These are phyloP conservation scores for Epistrophella euchroma DNA, from an alignment of 2,888 invertebrate species.

Conservation along the genomic window DNA sequence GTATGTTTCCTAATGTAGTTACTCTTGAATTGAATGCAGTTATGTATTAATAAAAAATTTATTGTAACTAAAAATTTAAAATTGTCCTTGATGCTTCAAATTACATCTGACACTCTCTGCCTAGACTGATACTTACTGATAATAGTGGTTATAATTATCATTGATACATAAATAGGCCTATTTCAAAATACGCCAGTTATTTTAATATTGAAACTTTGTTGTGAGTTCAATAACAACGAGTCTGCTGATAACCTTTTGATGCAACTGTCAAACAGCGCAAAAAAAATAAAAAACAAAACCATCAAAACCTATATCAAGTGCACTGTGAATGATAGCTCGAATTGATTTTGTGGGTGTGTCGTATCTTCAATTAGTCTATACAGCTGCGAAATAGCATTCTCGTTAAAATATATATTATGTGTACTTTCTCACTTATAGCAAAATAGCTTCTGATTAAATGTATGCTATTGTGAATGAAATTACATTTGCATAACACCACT, in stretches of 20 bases:
- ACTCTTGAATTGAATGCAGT: too few relatives aligned
- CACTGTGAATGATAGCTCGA: conserved; percentile 30
- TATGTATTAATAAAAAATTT: neutral
- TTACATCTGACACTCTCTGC: conserved; percentile 19
- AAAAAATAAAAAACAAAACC: conserved; percentile 12
- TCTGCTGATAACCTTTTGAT: conserved; percentile 53
- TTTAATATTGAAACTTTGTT: conserved; percentile 22
- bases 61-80: neutral
- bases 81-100: conserved; percentile 10
- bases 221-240: conserved; percentile 34
- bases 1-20: too few relatives aligned
- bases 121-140: conserved; percentile 15
- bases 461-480: conserved; percentile 41
- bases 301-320: conserved; percentile 12
- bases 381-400: neutral
- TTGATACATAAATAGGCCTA: conserved; percentile 40
- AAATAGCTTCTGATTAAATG: conserved; percentile 45
- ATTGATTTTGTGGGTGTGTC: conserved; percentile 61
- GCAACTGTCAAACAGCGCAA: conserved; percentile 29
- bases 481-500: conserved; percentile 17
- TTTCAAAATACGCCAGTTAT: conserved; percentile 11
- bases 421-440: neutral
- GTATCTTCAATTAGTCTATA: conserved; percentile 46
- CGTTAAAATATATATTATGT: neutral
- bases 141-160: conserved; percentile 11